Percentiles rank a stretch among this genome's conserved stretches.
Conservation (phyloP, 2,113 vertebrate genomes). For the Peromyscus polionotus region DNA sequence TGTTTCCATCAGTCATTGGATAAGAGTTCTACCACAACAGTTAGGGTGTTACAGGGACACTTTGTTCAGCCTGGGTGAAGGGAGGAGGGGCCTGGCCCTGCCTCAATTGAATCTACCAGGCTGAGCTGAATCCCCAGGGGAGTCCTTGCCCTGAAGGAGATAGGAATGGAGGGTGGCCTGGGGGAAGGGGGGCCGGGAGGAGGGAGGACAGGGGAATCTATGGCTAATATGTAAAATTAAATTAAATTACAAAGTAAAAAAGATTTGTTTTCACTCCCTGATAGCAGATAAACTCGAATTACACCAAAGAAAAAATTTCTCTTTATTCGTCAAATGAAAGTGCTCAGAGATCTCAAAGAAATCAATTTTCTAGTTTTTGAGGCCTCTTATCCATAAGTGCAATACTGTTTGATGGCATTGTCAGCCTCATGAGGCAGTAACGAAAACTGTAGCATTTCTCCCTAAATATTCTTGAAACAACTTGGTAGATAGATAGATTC, state of each 20-base stretch:
- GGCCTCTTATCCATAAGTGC: background rate
- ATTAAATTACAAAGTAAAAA: background rate
- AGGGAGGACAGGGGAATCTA: no score
- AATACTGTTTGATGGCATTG: constrained; percentile 21
- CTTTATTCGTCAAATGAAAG: constrained; percentile 46
- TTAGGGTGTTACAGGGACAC: no score
- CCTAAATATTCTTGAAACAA: constrained; percentile 50
- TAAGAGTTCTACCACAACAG: no score
- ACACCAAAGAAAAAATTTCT: constrained; percentile 36
- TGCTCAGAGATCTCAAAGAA: constrained; percentile 48
- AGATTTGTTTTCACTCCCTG: constrained; percentile 17
- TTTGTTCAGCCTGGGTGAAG: no score
- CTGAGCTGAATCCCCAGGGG: no score
- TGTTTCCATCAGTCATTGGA: no score
- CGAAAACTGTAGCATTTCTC: background rate
- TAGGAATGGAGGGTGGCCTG: no score
- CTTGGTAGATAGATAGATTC: constrained; percentile 33
- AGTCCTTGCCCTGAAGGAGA: no score
- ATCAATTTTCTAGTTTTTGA: constrained; percentile 10
- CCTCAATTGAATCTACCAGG: no score
- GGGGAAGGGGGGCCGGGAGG: no score
- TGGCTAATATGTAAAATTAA: no score
- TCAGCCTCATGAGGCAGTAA: background rate
- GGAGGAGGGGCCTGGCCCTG: no score
- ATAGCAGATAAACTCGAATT: constrained; percentile 19